Evolutionary conservation across 2,113 vertebrate genomes (phyloP), one percentile per base, ranked within the genome.

Genomic region (Prionailurus bengalensis): DNA sequence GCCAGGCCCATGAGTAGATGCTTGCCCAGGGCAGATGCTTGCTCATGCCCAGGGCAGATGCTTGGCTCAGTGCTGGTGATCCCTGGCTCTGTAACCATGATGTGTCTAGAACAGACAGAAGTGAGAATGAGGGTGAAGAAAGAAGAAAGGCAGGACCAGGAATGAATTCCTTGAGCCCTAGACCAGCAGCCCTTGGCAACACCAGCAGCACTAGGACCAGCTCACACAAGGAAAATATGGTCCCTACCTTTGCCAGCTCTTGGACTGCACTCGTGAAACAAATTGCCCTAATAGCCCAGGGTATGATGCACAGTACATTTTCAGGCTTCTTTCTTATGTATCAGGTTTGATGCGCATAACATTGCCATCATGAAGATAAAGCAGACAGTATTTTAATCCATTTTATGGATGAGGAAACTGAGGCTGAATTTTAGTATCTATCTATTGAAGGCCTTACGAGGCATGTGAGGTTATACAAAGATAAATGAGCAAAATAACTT

Each of bases 371-470:
- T 63, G 15, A 33, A 80, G 36, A 68, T 80, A 74, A 68, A 79
- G 33, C 29, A 61, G 88, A 83, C 39, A 21, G 11, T 66, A 74
- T 33, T 25, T 92, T 48, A 19, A 92, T 39, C 73, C 13, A 25
- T 82, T 94, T 89, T 90, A 36, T 33, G 58, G 93, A 78, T 78
- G 19, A 90, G 39, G 42, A 94, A 91, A 95, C 90, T 78, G 48
- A 97, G 94, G 89, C 80, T 86, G 4, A 25, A 74, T 53, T 42
- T 85, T 25, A 94, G 65, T 45, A 51, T 55, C 23, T 74, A 17
- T 65, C 83, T 81, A 66, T 14, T 31, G 66, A 89, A 95, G 39
- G 58, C 48, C n/a, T 96, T 88, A 25, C 84, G 73, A n/a, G 42
- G 31, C 19, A n/a, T 58, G 23, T 91, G 88, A 91, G 66, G 48